Base-by-base conservation (phyloP, 2,888 invertebrate genomes). In the Nymphalis urticae region DNA sequence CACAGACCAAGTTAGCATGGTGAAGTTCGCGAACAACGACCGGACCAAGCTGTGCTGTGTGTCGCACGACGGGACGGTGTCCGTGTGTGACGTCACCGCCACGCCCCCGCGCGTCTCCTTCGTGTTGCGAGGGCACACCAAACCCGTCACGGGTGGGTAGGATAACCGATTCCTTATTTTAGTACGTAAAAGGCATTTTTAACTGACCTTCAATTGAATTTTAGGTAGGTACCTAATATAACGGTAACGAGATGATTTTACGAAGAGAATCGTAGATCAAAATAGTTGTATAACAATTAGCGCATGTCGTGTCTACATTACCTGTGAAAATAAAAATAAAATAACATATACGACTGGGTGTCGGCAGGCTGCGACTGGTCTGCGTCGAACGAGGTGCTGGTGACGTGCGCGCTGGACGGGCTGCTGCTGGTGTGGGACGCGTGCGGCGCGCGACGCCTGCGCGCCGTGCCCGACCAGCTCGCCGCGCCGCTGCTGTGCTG, bases 21-120 rank as follows among this genome's bases (percentile, higher is more conserved):
- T 97, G 42, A 96, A 96, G 84, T 97, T 96, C 91, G 97, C 97
- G 0, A 96, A 97, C 88, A 97, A 97, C 84, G 97, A 97, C 81
- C 94, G 95, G 70, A 95, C 96, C 8, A 94, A 95, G 78, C 88
- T 97, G 50, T 96, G 96, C 71, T 97, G 97, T 81, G 96, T 95
- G 10, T 97, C 97, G 0, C 88, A 95, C 74, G 97, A 97, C 85
- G 96, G 96, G 0, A 95, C 94, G 2, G 92, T 97, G 63, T 97
- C 97, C 1, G 95, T 97, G 70, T 97, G 97, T 87, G 95, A 96
- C 86, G 95, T 96, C 74, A 94, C 95, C 0, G 94, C 95, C 19
- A 87, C 93, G 1, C 96, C 96, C 5, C 96, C 97, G 1, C 93
- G 93, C 70, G 95, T 97, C 66, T 93, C 95, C 66, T 94, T 94